These are phyloP conservation scores for Eufriesea mexicana DNA, from an alignment of 1,140 invertebrate species.

Conservation along the genomic window DNA sequence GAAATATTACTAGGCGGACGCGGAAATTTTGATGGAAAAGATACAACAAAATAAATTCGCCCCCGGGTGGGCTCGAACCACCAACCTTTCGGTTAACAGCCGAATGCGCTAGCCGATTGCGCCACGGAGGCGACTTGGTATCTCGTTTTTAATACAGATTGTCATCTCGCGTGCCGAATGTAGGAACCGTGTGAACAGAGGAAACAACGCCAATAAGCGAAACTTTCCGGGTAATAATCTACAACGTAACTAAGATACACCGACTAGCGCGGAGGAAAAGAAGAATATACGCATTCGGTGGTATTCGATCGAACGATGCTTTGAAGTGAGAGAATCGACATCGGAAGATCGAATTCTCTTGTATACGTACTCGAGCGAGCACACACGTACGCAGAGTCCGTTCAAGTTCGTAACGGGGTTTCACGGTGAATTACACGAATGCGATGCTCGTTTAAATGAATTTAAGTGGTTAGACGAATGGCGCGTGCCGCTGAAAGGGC, in stretches of 20 bases:
- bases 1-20: not conserved
- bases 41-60: constrained; percentile 64
- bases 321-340: too few relatives aligned
- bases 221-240: too few relatives aligned
- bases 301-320: too few relatives aligned
- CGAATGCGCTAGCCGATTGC: constrained; percentile 93
- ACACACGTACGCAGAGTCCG: too few relatives aligned
- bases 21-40: not conserved
- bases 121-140: constrained; percentile 86
- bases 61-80: constrained; percentile 85
- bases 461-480: not conserved
- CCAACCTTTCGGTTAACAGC: constrained; percentile 83
- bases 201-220: not conserved
- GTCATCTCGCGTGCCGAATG: not conserved
- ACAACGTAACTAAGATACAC: too few relatives aligned
- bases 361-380: too few relatives aligned
- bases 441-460: constrained; percentile 52
- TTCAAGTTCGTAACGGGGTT: not conserved
- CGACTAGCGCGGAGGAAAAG: too few relatives aligned
- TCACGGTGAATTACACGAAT: constrained; percentile 38
- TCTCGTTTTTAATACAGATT: not conserved
- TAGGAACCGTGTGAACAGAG: not conserved
- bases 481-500: not conserved
- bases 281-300: too few relatives aligned
- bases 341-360: too few relatives aligned